These are phyloP conservation scores for Corythornis leucogaster DNA, from an alignment of 2,797 vertebrate genomes.

Conservation along the genomic window DNA sequence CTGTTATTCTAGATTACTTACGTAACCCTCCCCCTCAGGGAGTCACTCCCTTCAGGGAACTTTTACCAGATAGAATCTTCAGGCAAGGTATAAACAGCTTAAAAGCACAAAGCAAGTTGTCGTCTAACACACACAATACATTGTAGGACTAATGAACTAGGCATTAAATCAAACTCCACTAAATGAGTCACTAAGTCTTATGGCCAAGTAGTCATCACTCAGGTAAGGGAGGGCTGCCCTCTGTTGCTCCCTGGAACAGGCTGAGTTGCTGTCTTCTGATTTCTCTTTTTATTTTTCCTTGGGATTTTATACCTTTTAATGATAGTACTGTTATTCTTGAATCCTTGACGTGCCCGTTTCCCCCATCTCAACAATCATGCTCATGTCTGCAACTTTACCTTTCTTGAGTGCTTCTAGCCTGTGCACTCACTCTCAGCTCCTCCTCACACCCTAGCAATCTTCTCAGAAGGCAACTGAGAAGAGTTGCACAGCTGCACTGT, in stretches of 20 bases:
- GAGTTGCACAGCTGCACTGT: not conserved
- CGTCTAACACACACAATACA: not conserved
- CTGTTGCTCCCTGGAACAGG: not conserved
- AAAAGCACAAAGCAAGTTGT: conserved; percentile 40
- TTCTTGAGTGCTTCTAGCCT: not conserved
- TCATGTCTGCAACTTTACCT: not conserved
- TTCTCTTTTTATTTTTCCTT: not conserved
- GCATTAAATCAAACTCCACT: conserved; percentile 31
- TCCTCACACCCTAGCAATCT: conserved; percentile 21
- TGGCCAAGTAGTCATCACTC: conserved; percentile 21
- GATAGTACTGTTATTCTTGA: not conserved
- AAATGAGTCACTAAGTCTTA: conserved; percentile 35
- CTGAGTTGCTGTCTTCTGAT: not conserved
- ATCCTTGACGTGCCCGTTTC: not conserved
- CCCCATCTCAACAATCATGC: not conserved
- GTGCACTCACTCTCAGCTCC: not conserved
- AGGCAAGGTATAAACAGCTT: conserved; percentile 50
- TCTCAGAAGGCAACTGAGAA: conserved; percentile 31
- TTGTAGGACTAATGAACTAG: conserved; percentile 28
- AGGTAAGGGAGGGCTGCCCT: not conserved
- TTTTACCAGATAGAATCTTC: conserved; percentile 34
- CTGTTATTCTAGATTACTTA: conserved; percentile 56
- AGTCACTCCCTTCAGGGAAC: conserved; percentile 13
- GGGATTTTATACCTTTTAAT: not conserved
- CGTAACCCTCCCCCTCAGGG: conserved; percentile 27